Evolutionary conservation across 2,113 vertebrate species (phyloP).

Genomic region (Trematomus loennbergii): DNA sequence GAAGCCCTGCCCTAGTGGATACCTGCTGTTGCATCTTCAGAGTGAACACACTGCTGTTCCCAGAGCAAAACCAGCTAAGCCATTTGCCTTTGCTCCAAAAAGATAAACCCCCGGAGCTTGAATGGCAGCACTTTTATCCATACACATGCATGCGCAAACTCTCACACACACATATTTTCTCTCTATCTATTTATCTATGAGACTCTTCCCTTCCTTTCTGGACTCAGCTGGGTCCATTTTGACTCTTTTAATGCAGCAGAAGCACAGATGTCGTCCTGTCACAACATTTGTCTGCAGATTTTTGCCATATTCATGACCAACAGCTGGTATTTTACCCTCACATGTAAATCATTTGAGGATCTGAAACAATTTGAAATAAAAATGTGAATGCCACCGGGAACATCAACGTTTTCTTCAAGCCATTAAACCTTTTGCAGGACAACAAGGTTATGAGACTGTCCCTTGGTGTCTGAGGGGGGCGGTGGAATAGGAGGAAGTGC

Average conservation of each 20-base stretch:
- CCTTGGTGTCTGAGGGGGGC: not conserved
- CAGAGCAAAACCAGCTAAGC: slow-evolving; percentile 68
- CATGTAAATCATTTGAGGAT: not conserved
- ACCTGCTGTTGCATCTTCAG: slow-evolving; percentile 71
- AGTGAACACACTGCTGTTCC: slow-evolving; percentile 47
- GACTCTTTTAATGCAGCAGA: not conserved
- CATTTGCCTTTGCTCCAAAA: slow-evolving; percentile 61
- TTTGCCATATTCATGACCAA: slow-evolving; percentile 13
- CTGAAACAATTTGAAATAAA: not conserved
- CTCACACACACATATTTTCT: not conserved
- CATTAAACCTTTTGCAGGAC: not conserved
- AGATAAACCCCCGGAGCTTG: slow-evolving; percentile 78
- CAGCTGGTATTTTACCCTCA: slow-evolving; percentile 19
- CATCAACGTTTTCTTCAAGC: not conserved
- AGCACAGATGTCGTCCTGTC: slow-evolving; percentile 25
- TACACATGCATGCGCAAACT: slow-evolving; percentile 28
- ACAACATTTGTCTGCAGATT: not conserved
- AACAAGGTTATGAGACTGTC: slow-evolving; percentile 20
- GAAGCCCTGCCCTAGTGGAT: slow-evolving; percentile 73
- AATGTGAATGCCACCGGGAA: not conserved
- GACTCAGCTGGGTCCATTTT: slow-evolving; percentile 30
- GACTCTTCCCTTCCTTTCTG: not conserved
- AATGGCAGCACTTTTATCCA: slow-evolving; percentile 71
- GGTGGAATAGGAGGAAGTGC: slow-evolving; percentile 19
- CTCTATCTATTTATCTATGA: not conserved